Base-by-base conservation (phyloP, 2,797 vertebrate genomes). In the Labeo calbasu region DNA sequence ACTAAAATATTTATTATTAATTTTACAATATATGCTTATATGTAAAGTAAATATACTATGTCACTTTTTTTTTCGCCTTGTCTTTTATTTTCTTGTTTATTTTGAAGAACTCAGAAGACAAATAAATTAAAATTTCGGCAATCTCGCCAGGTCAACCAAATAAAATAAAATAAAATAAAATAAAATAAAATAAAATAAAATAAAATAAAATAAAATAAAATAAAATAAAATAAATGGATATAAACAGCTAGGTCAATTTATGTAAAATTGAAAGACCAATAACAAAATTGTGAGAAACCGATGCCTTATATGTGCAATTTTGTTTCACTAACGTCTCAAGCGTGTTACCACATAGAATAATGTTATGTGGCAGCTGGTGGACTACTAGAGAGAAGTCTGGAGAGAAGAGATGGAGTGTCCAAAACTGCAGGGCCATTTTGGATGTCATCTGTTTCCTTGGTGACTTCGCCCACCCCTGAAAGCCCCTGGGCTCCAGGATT, bases 361-460 rank as follows among this genome's bases (percentile, higher is more conserved):
- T 87, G 90, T 93, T 89, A 81, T 89, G 82, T 73, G 84, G 92
- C 93, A 94, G 93, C 93, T 94, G 94, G 86, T 92, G 86, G 92
- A 93, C 93, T 92, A 93, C 92, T 92, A 90, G 88, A 48, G 89
- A 77, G 43, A 81, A 76, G 70, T 78, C 63, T 75, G 55, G 87
- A 83, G 85, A 89, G 88, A 86, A 85, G 94, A 92, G 94, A 94
- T 95, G 93, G 94, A 94, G 94, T 94, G 94, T 95, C 96, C 92
- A 89, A 92, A 92, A 91, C 92, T 92, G 93, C 93, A 95, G 96
- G 95, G 96, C 95, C 96, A 96, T 97, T 97, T 96, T 97, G 96
- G 97, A 97, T 97, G 96, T 97, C 96, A 96, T 97, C 96, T 96
- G 96, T 98, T 97, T 97, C 97, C 97, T 96, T 96, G 96, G 96